Conservation (phyloP, 2,888 invertebrate species). For the Chrysodeixis includens region DNA sequence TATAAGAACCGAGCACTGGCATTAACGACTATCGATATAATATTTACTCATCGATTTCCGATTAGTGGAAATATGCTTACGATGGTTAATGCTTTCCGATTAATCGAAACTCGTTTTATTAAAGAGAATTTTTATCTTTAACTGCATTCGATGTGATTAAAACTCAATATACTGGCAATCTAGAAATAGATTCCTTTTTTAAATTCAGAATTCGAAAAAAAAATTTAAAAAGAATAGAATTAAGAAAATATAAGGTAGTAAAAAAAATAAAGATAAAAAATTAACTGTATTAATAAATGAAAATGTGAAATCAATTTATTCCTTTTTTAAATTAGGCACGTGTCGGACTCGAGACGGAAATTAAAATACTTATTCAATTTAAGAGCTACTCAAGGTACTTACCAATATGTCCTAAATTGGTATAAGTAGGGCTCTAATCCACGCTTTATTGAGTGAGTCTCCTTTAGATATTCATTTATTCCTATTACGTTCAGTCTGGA, state of each 20-base stretch:
- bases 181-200: background rate
- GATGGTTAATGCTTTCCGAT: slow-evolving; percentile 7
- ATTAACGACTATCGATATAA: slow-evolving; percentile 29
- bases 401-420: slow-evolving; percentile 49
- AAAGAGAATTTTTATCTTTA: background rate
- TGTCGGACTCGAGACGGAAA: slow-evolving; percentile 27
- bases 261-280: too few relatives aligned
- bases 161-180: background rate
- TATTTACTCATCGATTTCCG: slow-evolving; percentile 41
- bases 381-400: slow-evolving; percentile 33
- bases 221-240: too few relatives aligned
- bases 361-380: slow-evolving; percentile 58
- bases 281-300: background rate
- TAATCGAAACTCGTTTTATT: background rate
- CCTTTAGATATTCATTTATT: slow-evolving; percentile 67
- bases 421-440: slow-evolving; percentile 52
- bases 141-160: background rate
- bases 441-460: slow-evolving; percentile 53
- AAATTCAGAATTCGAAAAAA: slow-evolving; percentile 6
- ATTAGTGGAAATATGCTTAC: slow-evolving; percentile 50
- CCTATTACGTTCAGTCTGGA: slow-evolving; percentile 61
- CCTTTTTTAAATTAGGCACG: slow-evolving; percentile 13
- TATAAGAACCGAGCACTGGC: slow-evolving; percentile 36
- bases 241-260: too few relatives aligned
- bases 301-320: slow-evolving; percentile 15